Evolutionary conservation across 2,888 invertebrate genomes (phyloP).

Genomic region (Agrenia bidenticulata): DNA sequence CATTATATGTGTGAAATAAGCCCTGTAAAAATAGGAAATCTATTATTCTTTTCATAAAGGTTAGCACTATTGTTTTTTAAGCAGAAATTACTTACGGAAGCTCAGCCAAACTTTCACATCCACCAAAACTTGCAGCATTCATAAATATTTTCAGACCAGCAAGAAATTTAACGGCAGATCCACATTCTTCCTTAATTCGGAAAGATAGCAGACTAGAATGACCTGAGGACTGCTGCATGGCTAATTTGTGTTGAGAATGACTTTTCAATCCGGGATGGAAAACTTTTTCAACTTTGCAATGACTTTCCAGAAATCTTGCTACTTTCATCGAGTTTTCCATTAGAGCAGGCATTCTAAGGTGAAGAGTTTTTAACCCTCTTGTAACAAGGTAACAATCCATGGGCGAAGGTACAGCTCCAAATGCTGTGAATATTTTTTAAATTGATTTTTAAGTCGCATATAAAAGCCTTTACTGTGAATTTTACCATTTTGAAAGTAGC

Average conservation of each 20-base stretch:
- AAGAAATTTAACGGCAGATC: slow-evolving; percentile 57
- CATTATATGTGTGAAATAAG: slow-evolving; percentile 62
- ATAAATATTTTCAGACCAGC: slow-evolving; percentile 57
- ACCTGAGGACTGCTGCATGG: slow-evolving; percentile 58
- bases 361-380: slow-evolving; percentile 88
- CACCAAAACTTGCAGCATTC: slow-evolving; percentile 62
- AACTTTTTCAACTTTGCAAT: slow-evolving; percentile 77
- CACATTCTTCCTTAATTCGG: slow-evolving; percentile 59
- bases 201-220: slow-evolving; percentile 62
- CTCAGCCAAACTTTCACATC: slow-evolving; percentile 61
- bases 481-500: slow-evolving; percentile 83
- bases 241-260: slow-evolving; percentile 58
- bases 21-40: slow-evolving; percentile 30
- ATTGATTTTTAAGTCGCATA: background rate
- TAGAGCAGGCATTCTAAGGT: slow-evolving; percentile 87
- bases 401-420: slow-evolving; percentile 92
- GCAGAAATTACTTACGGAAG: slow-evolving; percentile 56
- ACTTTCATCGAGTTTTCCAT: slow-evolving; percentile 74
- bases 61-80: background rate
- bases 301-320: slow-evolving; percentile 77
- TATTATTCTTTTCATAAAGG: background rate
- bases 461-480: too few species aligned
- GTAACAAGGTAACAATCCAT: slow-evolving; percentile 94
- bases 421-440: slow-evolving; percentile 61
- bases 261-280: slow-evolving; percentile 72